Evolutionary conservation across 1,140 invertebrate genomes (phyloP).

Genomic region (Drosophila athabasca): DNA sequence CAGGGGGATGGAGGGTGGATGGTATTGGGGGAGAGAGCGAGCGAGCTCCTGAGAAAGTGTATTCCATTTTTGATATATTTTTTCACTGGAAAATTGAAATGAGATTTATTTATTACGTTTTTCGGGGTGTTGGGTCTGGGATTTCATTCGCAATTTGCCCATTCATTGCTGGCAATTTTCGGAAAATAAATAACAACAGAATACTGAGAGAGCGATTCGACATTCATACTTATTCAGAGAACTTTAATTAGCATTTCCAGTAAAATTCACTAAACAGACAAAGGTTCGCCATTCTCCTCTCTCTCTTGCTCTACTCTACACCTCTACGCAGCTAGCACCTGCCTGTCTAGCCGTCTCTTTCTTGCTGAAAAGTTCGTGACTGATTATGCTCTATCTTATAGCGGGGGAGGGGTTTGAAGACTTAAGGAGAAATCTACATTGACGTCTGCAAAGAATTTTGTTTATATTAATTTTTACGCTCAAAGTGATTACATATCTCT

Average conservation of each 20-base stretch:
- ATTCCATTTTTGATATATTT: slow-evolving; percentile 80
- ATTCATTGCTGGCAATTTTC: slow-evolving; percentile 53
- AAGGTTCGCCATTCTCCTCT: slow-evolving; percentile 5
- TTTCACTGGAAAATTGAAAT: slow-evolving; percentile 79
- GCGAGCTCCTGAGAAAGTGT: slow-evolving; percentile 67
- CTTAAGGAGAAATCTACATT: slow-evolving; percentile 30
- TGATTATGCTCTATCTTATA: slow-evolving; percentile 61
- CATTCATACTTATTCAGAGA: slow-evolving; percentile 55
- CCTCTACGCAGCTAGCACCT: neutral
- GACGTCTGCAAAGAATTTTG: slow-evolving; percentile 42
- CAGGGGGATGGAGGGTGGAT: neutral
- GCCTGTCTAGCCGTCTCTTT: neutral
- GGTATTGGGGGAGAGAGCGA: neutral
- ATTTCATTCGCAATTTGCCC: slow-evolving; percentile 35
- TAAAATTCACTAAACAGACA: slow-evolving; percentile 23
- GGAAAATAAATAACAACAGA: slow-evolving; percentile 62
- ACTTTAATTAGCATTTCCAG: slow-evolving; percentile 80
- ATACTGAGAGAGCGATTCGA: slow-evolving; percentile 50
- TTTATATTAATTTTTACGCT: slow-evolving; percentile 45
- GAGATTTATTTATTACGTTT: slow-evolving; percentile 81
- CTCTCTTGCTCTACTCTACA: neutral
- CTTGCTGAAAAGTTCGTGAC: slow-evolving; percentile 64
- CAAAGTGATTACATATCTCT: slow-evolving; percentile 21
- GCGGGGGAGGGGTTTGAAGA: slow-evolving; percentile 29
- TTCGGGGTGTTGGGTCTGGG: slow-evolving; percentile 38